Conservation (phyloP, 2,113 vertebrate species). For the Oreochromis aureus region DNA sequence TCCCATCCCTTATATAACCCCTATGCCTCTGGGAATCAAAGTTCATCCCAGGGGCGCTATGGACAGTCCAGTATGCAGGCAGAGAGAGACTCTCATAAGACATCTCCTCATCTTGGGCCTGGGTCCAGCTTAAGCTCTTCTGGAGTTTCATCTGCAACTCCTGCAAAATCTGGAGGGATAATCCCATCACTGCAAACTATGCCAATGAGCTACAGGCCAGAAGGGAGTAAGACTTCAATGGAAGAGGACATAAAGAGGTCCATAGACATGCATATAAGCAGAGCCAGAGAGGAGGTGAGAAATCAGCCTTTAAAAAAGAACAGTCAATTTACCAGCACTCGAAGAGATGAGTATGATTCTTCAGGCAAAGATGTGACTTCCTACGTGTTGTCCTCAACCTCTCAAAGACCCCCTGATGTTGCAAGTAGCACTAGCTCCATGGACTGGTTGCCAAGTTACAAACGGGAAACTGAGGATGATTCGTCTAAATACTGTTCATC, state of each 20-base stretch:
- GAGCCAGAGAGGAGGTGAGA: conserved; percentile 70
- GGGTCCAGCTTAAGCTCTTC: conserved; percentile 9
- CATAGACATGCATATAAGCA: conserved; percentile 62
- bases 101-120: conserved; percentile 37
- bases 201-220: conserved; percentile 54
- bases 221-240: conserved; percentile 20
- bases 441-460: conserved; percentile 46
- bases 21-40: conserved; percentile 73
- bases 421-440: conserved; percentile 7
- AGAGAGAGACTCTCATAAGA: conserved; percentile 65
- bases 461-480: not conserved
- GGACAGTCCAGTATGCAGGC: conserved; percentile 55
- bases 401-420: not conserved
- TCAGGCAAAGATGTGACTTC: not conserved
- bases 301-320: conserved; percentile 56
- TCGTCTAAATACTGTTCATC: conserved; percentile 11
- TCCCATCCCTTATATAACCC: conserved; percentile 79
- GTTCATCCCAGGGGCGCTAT: conserved; percentile 48
- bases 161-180: not conserved
- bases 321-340: conserved; percentile 64
- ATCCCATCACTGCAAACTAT: conserved; percentile 29
- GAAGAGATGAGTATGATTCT: conserved; percentile 31
- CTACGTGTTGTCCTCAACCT: not conserved
- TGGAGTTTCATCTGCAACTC: not conserved
- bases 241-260: conserved; percentile 41